Evolutionary conservation across 2,888 invertebrate genomes (phyloP).

Genomic region (Chouioia cunea): DNA sequence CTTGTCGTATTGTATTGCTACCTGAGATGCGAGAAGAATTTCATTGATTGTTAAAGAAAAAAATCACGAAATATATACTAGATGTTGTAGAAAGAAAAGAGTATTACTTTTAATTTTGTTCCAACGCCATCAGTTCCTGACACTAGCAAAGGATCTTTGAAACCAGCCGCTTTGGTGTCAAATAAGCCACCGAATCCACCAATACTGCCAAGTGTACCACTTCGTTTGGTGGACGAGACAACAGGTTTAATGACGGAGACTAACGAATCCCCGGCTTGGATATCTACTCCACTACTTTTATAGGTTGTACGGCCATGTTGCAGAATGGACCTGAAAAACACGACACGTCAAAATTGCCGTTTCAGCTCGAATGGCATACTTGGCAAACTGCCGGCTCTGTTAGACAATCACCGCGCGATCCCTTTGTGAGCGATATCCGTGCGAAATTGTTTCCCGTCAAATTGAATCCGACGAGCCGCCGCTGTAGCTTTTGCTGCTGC

Average conservation of each 20-base stretch:
- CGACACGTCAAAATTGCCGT: neutral
- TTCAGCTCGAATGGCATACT: too few species aligned
- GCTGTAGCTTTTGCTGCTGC: constrained; percentile 82
- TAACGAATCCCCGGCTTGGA: constrained; percentile 89
- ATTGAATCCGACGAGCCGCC: constrained; percentile 81
- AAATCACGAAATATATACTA: constrained; percentile 16
- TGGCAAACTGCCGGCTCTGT: too few species aligned
- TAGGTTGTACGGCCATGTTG: constrained; percentile 82
- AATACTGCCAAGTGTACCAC: constrained; percentile 84
- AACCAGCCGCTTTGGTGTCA: constrained; percentile 82
- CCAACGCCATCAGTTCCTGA: constrained; percentile 98
- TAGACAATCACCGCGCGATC: constrained; percentile 75
- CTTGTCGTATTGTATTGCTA: constrained; percentile 83
- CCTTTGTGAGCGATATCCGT: constrained; percentile 92
- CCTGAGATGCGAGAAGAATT: constrained; percentile 71
- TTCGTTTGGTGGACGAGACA: constrained; percentile 82
- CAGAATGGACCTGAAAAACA: constrained; percentile 70
- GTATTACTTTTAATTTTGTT: constrained; percentile 88
- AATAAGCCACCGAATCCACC: constrained; percentile 97
- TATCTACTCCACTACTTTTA: constrained; percentile 92
- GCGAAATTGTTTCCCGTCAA: constrained; percentile 88
- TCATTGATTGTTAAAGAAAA: constrained; percentile 5
- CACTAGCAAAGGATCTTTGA: constrained; percentile 87
- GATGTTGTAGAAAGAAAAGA: neutral
- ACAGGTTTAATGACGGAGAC: constrained; percentile 86